phyloP scores from a whole-genome alignment of 2,888 invertebrate species.

The Hyposoter didymator region DNA sequence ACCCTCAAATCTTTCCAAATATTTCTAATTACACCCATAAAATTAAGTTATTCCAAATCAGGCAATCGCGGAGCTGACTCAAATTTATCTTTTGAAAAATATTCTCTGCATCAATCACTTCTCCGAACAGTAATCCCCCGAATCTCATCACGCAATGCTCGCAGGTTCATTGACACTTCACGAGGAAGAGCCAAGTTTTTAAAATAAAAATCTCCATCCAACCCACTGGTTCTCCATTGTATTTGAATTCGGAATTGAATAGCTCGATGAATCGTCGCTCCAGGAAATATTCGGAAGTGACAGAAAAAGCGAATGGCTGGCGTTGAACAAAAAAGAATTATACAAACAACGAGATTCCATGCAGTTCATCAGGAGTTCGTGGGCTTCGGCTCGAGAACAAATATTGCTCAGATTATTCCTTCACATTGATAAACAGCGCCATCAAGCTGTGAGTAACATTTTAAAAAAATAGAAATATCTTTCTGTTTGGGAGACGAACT shows the following conservation, averaged over 20 bases:
- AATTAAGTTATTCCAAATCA: background rate
- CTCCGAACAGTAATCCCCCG: background rate
- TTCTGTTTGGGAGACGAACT: no score
- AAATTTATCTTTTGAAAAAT: background rate
- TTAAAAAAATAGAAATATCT: background rate
- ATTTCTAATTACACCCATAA: background rate
- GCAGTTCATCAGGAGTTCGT: background rate
- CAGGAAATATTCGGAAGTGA: background rate
- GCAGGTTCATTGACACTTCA: background rate
- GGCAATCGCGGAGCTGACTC: background rate
- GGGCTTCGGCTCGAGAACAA: background rate
- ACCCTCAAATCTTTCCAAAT: background rate
- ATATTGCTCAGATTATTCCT: background rate
- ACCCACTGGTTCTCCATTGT: background rate
- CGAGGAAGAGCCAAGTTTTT: background rate
- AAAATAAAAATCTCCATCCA: background rate
- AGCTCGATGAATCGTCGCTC: background rate
- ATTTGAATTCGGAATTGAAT: background rate
- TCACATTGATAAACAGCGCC: background rate
- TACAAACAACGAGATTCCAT: background rate
- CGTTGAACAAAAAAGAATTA: background rate
- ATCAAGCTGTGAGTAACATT: background rate
- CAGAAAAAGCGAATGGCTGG: background rate
- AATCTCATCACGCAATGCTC: background rate
- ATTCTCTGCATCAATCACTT: background rate